Evolutionary conservation across 92 coral and sea anemone genomes (phyloP), one percentile per base, ranked within the genome.

Genomic region (Epizoanthus stellaris): DNA sequence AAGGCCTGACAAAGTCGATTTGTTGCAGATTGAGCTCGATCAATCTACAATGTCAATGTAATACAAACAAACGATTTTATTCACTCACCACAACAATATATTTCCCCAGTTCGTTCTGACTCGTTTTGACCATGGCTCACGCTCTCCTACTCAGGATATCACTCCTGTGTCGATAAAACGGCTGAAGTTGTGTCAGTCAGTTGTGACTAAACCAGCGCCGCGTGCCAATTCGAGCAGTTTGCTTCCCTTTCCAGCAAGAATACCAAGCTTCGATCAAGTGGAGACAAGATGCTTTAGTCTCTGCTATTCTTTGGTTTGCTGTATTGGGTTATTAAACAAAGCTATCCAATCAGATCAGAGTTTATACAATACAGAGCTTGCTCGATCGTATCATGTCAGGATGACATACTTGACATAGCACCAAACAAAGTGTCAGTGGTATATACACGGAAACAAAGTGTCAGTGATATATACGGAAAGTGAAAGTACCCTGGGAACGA

Each of bases 21-120:
- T 49, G 9, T 8, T 49, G 14, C 56, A 8, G 56, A 9, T 49
- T 8, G 14, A 70, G 52, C 19, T 16, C 6, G 23, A n/a, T 39
- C 25, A 42, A 14, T 3, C 15, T 13, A 70, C 40, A 25, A 40
- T 13, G 12, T 13, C 5, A 23, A 12, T 70, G 13, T 6, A 15
- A 17, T 19, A 8, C 7, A n/a, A 63, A 54, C 15, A 52, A 23
- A 39, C 54, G 16, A 73, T 40, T 30, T 70, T 2, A 40, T 9
- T 58, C 30, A 89, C 95, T 92, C 77, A 92, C 95, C 76, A 85
- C 45, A 3, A 92, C 91, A 57, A 87, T 38, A 61, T 88, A 89
- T 73, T 90, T 82, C n/a, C 85, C 91, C 10, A 92, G 70, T 52
- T 92, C 95, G 85, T 89, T 92, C 17, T 74, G 85, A n/a, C 77